Base-by-base conservation (phyloP, 2,797 vertebrate species). In the Ptychadena robeensis region DNA sequence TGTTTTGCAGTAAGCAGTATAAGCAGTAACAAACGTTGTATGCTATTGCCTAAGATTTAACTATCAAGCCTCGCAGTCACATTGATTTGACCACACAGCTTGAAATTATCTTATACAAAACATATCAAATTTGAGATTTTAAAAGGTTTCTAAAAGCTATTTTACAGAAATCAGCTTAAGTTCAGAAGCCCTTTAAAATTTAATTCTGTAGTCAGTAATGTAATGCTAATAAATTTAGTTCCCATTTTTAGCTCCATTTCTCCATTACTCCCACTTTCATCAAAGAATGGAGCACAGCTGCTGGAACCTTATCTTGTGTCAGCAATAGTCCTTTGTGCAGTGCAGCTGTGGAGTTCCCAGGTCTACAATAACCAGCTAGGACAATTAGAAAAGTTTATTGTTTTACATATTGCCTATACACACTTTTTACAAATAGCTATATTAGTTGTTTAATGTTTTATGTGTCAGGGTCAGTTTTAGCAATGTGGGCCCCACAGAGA, bases 291-390 rank as follows among this genome's bases (percentile, higher is more conserved):
- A 86, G 22, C 48, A 86, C 88, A 89, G 90, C 91, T 88, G 79
- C 87, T 77, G 85, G 80, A 87, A 86, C 53, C 67, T 64, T 64
- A 30, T 79, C 63, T 86, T 87, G 88, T 83, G 87, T 61, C 61
- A 86, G 48, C 87, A 76, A 70, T 0, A 0, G 63, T 88, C 80
- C 88, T 91, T 90, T 91, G 90, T 89, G 83, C 83, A 86, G 57
- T 82, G 89, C 92, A 91, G 90, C 91, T 92, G 91, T 79, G 72
- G 68, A 69, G 74, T 90, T 92, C 89, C 89, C 89, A 90, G 86
- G 82, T 86, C 82, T 79, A 92, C 87, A 87, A 88, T 90, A 86
- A 84, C 25, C 76, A 85, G 81, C 83, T 85, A 85, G 86, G 85
- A 86, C 86, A 88, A 89, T 90, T 85, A 89, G 87, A 85, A 86